Base-by-base conservation (phyloP, 2,797 vertebrate genomes). In the Acridotheres tristis region DNA sequence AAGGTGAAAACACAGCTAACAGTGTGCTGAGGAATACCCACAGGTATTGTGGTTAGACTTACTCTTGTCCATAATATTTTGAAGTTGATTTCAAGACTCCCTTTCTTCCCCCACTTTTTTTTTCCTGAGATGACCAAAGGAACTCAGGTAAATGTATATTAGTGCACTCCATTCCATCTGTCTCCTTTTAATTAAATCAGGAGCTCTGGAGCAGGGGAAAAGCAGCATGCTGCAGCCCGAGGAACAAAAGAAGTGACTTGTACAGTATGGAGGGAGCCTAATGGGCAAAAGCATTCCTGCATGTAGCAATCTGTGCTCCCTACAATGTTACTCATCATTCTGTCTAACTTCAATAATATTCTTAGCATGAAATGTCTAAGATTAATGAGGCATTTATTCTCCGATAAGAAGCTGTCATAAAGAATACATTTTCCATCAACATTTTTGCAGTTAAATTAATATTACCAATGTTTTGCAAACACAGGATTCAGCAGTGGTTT, bases 261-360 rank as follows among this genome's bases (percentile, higher is more conserved):
- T 87, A 57, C 22, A 59, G 51, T 94, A 78, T 69, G 67, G 76
- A 94, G 63, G 51, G 59, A 96, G 50, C 54, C 81, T 97, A 96
- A 97, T 96, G 93, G 92, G 71, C 8, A 1, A 96, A 93, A 89
- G 51, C 83, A 93, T 89, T 96, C 87, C 93, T 94, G 95, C 88
- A 88, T 94, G 68, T 81, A 95, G 82, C 88, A 97, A 89, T 96
- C 93, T 95, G 94, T 96, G 90, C 94, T 94, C 75, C 93, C 94
- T 92, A 83, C 81, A 92, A 96, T 55, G 95, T 83, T 94, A 88
- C 92, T 95, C 51, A 96, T 96, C 95, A 93, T 94, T 91, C 93
- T 96, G 91, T 93, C 95, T 85, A 94, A 91, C 91, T 96, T 97
- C 97, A 94, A 94, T 96, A 97, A 97, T 97, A 91, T 89, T 96